These are phyloP conservation scores for Triplophysa yarkandensis DNA, from an alignment of 2,797 vertebrate species.

Conservation along the genomic window DNA sequence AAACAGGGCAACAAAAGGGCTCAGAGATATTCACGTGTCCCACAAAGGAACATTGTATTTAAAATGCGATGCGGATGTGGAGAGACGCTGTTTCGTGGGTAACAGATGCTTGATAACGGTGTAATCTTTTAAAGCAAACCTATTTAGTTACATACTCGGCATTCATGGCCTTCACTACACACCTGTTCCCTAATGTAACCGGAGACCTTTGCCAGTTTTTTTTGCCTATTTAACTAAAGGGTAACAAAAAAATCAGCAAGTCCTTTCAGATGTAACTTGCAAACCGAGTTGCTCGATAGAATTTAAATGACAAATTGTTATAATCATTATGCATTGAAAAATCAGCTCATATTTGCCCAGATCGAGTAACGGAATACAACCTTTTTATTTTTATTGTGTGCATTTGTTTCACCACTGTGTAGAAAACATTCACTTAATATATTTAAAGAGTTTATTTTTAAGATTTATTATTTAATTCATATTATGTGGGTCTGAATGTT, in stretches of 20 bases:
- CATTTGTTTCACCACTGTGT: neutral
- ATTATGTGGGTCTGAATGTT: too few relatives aligned
- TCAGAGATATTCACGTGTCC: conserved; percentile 14
- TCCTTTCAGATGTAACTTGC: neutral
- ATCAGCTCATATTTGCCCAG: neutral
- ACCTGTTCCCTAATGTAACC: conserved; percentile 24
- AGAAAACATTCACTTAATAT: too few relatives aligned
- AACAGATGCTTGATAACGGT: neutral
- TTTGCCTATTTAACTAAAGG: neutral
- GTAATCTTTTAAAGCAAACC: conserved; percentile 17
- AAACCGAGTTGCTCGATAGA: neutral
- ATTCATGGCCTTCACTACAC: conserved; percentile 17
- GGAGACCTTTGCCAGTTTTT: conserved; percentile 25
- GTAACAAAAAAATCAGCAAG: neutral
- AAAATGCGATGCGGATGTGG: conserved; percentile 15
- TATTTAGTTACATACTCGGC: conserved; percentile 8
- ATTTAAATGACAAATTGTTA: neutral
- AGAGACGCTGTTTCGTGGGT: conserved; percentile 8
- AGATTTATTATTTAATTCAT: too few relatives aligned
- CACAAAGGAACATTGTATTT: conserved; percentile 45
- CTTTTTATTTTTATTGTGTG: neutral
- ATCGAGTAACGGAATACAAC: neutral
- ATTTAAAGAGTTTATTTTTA: too few relatives aligned
- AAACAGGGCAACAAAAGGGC: conserved; percentile 5
- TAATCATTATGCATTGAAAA: neutral